Conservation (phyloP, 1,140 invertebrate genomes). For the Diabrotica virgifera region DNA sequence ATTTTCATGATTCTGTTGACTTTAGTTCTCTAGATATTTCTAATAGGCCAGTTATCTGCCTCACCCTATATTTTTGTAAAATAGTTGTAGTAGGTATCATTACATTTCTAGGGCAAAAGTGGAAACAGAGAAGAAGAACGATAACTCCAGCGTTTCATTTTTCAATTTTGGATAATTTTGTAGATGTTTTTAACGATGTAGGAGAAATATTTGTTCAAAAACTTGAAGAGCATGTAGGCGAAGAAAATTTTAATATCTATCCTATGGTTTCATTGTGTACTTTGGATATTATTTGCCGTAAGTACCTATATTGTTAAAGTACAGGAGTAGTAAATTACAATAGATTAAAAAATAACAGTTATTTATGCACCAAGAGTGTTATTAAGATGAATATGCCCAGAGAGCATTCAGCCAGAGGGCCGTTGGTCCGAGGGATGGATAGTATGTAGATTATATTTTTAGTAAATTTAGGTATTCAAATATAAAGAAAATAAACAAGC, state of each 20-base stretch:
- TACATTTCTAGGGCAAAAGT: conserved; percentile 56
- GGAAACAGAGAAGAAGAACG: conserved; percentile 65
- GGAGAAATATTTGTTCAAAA: conserved; percentile 57
- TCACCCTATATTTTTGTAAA: too few relatives aligned
- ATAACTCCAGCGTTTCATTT: conserved; percentile 82
- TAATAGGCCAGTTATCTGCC: too few relatives aligned
- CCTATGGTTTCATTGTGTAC: conserved; percentile 64
- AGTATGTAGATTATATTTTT: not conserved
- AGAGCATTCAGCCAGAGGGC: not conserved
- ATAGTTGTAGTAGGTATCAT: too few relatives aligned
- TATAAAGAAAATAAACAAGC: too few relatives aligned
- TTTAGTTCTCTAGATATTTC: too few relatives aligned
- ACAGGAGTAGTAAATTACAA: not conserved
- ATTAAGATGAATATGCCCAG: not conserved
- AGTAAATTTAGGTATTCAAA: too few relatives aligned
- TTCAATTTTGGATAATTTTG: conserved; percentile 70
- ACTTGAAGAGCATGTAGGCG: conserved; percentile 52
- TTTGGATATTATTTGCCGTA: conserved; percentile 75
- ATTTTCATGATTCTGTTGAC: too few relatives aligned
- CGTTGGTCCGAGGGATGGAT: not conserved
- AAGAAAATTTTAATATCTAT: conserved; percentile 59
- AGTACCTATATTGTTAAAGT: conserved; percentile 27
- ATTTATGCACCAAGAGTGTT: too few relatives aligned
- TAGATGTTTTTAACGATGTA: conserved; percentile 67
- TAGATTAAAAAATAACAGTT: not conserved